Percentiles rank a stretch among this genome's conserved stretches.
Conservation (phyloP, 2,888 invertebrate genomes). For the Euplagia quadripunctaria region DNA sequence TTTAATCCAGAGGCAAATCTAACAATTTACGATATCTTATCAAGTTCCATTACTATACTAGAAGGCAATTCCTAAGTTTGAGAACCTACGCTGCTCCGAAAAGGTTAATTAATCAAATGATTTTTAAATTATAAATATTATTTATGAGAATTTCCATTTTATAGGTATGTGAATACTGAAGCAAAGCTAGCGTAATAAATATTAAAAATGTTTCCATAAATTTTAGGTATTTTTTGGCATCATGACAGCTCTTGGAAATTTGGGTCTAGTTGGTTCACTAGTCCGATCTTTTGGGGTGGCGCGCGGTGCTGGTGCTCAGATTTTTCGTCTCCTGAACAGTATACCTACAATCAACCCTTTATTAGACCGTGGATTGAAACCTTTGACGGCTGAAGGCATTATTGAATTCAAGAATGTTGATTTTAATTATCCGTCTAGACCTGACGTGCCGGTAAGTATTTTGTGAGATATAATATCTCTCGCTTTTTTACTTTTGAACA, state of each 20-base stretch:
- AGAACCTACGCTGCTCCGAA: too few species aligned
- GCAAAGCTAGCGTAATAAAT: background rate
- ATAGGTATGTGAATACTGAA: too few species aligned
- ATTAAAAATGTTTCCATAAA: constrained; percentile 12
- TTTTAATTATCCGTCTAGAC: constrained; percentile 93
- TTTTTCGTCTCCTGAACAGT: constrained; percentile 91
- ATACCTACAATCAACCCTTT: constrained; percentile 91
- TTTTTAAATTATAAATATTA: too few species aligned
- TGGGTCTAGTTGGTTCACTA: constrained; percentile 53
- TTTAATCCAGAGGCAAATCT: too few species aligned
- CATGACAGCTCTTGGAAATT: constrained; percentile 59
- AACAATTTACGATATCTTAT: too few species aligned
- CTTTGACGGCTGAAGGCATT: constrained; percentile 85
- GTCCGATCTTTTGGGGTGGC: constrained; percentile 92
- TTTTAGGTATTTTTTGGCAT: constrained; percentile 86
- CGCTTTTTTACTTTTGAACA: background rate
- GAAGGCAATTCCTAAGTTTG: too few species aligned
- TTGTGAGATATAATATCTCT: background rate
- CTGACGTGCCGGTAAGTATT: constrained; percentile 88
- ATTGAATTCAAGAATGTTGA: constrained; percentile 90
- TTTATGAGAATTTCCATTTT: too few species aligned
- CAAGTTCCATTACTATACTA: too few species aligned
- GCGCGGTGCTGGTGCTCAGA: constrained; percentile 91
- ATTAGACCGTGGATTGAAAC: constrained; percentile 87
- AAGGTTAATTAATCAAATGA: too few species aligned